Percentiles rank a stretch among this genome's conserved stretches.
phyloP scores from a whole-genome alignment of 2,888 invertebrate species.

The Anoplius nigerrimus region DNA sequence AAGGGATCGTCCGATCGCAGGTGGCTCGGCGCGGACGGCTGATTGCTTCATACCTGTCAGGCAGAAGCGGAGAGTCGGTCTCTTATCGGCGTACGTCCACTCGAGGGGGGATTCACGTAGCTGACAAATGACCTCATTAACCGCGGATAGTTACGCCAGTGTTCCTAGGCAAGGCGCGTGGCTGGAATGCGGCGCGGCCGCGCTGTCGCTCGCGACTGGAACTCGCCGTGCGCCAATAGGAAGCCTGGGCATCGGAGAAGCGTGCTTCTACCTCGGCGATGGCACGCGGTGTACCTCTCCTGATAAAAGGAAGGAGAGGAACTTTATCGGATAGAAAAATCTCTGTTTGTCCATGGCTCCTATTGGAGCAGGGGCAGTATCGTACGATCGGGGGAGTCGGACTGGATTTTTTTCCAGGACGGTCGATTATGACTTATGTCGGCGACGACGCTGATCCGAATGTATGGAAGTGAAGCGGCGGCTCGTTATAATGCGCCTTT shows the following conservation, averaged over 20 bases:
- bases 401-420: constrained; percentile 23
- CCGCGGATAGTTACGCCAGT: constrained; percentile 63
- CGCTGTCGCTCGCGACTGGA: constrained; percentile 63
- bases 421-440: constrained; percentile 31
- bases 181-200: constrained; percentile 70
- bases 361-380: too few relatives aligned
- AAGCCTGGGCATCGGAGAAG: constrained; percentile 50
- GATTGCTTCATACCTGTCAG: constrained; percentile 42
- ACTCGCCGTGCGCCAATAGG: constrained; percentile 57
- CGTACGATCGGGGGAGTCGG: too few relatives aligned
- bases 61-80: constrained; percentile 27
- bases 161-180: constrained; percentile 71
- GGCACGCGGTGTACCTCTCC: too few relatives aligned
- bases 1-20: constrained; percentile 27
- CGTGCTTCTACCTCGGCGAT: constrained; percentile 19
- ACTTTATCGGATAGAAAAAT: too few relatives aligned
- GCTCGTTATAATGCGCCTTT: constrained; percentile 23
- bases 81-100: constrained; percentile 33
- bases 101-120: not conserved
- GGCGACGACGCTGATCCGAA: too few relatives aligned
- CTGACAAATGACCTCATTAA: constrained; percentile 51
- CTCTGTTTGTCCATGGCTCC: too few relatives aligned
- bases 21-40: constrained; percentile 34
- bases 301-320: too few relatives aligned
- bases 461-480: constrained; percentile 31